Evolutionary conservation across 2,113 vertebrate genomes (phyloP), one percentile per base, ranked within the genome.

Genomic region (Datnioides undecimradiatus): DNA sequence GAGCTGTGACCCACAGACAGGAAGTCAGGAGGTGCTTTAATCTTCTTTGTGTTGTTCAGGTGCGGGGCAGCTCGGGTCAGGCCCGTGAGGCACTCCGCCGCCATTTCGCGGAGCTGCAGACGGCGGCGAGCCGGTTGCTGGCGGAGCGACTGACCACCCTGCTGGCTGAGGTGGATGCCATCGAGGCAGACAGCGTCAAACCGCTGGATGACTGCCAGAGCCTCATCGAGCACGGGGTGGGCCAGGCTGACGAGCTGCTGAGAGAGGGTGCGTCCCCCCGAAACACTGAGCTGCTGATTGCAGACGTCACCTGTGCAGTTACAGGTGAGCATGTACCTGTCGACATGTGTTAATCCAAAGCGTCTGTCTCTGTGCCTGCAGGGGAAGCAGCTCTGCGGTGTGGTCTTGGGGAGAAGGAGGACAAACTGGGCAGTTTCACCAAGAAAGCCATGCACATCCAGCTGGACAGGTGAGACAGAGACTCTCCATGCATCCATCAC

Each of bases 371-470:
- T 58, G 1, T 83, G 7, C 62, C 1, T 76, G 17, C 93, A 99
- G 98, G 98, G 25, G 97, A 99, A 91, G 94, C 94, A 21, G 98
- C 97, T 33, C 95, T 99, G 67, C 95, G 94, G 36, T 96, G 96
- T 79, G 96, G 95, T 10, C 79, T 95, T 19, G 95, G 94, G 62
- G 95, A 97, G 62, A 95, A 96, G 73, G 96, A 96, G 67, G 97
- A 99, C 82, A 96, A 96, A 34, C 93, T 99, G 60, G 96, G 96
- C 90, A 97, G 82, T 85, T 99, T 99, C 84, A 96, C 97, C 7
- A 97, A 99, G 90, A 99, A 99, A 90, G 97, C 98, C 59, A 94
- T 98, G 43, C 96, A 98, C 82, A 99, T 99, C 90, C 98, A 99
- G 60, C 92, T 99, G 91, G 97, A 99, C 92, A 99, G 98, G 98